These are phyloP conservation scores for Phalanger gymnotis DNA, from an alignment of 2,797 vertebrate genomes.

Conservation along the genomic window DNA sequence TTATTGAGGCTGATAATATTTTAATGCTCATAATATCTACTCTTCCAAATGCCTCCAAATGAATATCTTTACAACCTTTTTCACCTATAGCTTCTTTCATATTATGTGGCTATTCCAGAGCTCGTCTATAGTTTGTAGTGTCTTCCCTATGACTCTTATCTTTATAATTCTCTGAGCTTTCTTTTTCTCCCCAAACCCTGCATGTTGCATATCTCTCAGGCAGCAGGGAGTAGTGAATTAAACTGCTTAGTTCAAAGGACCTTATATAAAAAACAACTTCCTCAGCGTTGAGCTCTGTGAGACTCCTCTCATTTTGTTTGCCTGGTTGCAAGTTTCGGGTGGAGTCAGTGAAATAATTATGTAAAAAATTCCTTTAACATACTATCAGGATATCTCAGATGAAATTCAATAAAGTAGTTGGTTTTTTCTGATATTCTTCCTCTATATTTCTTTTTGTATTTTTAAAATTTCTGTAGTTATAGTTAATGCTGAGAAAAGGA, in stretches of 20 bases:
- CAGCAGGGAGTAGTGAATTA: neutral
- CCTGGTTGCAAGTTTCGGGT: neutral
- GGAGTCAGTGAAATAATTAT: neutral
- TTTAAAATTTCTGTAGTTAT: neutral
- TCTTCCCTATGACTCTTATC: neutral
- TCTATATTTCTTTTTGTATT: neutral
- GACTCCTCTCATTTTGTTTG: neutral
- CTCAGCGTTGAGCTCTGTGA: neutral
- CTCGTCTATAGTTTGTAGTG: rapidly evolving
- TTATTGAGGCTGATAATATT: neutral
- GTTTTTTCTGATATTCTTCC: neutral
- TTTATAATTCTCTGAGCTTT: neutral
- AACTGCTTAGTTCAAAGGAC: neutral
- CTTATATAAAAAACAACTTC: neutral
- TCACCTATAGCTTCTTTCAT: neutral
- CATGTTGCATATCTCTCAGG: neutral
- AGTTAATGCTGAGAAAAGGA: neutral
- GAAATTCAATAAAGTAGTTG: neutral
- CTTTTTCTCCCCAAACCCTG: neutral
- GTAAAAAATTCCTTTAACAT: neutral
- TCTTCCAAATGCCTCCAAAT: neutral
- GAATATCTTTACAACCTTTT: neutral
- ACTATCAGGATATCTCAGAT: neutral
- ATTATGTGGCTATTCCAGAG: neutral
- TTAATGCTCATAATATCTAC: neutral